phyloP scores from a whole-genome alignment of 30 jellyfish, hydroid and myxozoan genomes.

The Chrysaora quinquecirrha region DNA sequence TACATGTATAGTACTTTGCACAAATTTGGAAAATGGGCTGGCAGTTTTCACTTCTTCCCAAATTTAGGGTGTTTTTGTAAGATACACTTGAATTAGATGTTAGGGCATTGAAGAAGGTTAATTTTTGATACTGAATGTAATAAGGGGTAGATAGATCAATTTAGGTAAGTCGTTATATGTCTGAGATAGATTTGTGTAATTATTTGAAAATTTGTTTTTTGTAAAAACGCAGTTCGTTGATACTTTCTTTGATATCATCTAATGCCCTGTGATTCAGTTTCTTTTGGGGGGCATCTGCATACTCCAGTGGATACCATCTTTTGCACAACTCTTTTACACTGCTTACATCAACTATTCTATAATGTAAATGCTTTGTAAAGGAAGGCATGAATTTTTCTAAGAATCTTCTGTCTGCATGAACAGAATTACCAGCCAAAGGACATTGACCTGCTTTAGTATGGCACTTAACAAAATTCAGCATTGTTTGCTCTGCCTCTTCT shows the following conservation, averaged over 20 bases:
- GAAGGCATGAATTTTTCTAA: conserved; percentile 85
- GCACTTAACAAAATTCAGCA: conserved; percentile 69
- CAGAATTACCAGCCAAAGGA: conserved; percentile 92
- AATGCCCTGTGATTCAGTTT: conserved; percentile 75
- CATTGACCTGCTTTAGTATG: conserved; percentile 68
- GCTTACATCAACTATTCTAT: conserved; percentile 87
- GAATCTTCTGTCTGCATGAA: conserved; percentile 77
- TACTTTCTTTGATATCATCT: conserved; percentile 84
- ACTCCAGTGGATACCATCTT: conserved; percentile 81
- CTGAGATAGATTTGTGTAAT: background rate
- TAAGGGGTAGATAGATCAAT: no score
- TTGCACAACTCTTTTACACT: conserved; percentile 83
- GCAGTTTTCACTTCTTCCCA: no score
- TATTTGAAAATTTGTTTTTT: conserved; percentile 31
- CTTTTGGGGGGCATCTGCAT: conserved; percentile 56
- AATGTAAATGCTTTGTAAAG: conserved; percentile 73
- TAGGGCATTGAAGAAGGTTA: no score
- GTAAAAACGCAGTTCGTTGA: conserved; percentile 79
- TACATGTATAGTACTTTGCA: no score
- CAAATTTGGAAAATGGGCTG: no score
- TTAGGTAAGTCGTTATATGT: no score
- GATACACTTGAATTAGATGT: no score
- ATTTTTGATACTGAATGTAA: no score
- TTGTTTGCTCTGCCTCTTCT: conserved; percentile 72
- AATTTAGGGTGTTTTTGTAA: no score